Evolutionary conservation across 2,113 vertebrate species (phyloP).

Genomic region (human (Homo sapiens)): GRCh38 chr3:106078501-106079000

Average conservation of each 20-base stretch:
- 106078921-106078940: too few species aligned
- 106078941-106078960: too few species aligned
- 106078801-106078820: too few species aligned
- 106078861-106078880: too few species aligned
- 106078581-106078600: neutral
- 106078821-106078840: rapidly evolving
- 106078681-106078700: neutral
- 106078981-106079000: rapidly evolving
- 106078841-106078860: too few species aligned
- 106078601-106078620: neutral
- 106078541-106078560: neutral
- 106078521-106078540: neutral
- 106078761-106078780: neutral
- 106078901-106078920: too few species aligned
- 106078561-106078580: neutral
- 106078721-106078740: neutral
- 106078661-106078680: neutral
- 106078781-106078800: neutral
- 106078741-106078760: rapidly evolving
- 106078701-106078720: neutral
- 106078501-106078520: neutral
- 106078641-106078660: neutral
- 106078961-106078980: too few species aligned
- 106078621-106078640: neutral
- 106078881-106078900: rapidly evolving